Base-by-base conservation (phyloP, 2,113 vertebrate genomes). In the Eleginops maclovinus region DNA sequence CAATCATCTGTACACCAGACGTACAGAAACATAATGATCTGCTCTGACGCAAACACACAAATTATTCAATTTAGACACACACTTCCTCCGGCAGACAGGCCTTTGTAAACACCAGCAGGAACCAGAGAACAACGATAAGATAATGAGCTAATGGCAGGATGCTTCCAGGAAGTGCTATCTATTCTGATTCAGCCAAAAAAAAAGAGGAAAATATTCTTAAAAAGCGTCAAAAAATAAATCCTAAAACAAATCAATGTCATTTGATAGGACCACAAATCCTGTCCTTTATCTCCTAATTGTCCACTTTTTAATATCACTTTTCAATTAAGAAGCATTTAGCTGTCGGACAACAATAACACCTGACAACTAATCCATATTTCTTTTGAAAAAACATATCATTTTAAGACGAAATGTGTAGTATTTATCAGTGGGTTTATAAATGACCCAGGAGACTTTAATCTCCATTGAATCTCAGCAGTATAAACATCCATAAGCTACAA, bases 1-100 rank as follows among this genome's bases (percentile, higher is more conserved):
- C 24, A 41, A 22, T 41, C 26, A 17, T 28, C 53, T 44, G 28
- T 54, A 63, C 61, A 63, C 22, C 71, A 63, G 58, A 54, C n/a
- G 10, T 43, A 56, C 10, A 36, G 46, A 5, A 17, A 14, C 44
- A 53, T 10, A 24, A 40, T 24, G n/a, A 69, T 43, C 16, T 22
- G 36, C 36, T 54, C 22, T 62, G 47, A 54, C 9, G 2, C 26
- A 62, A 14, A 63, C 40, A 36, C 22, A 40, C 53, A 44, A 12
- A 46, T n/a, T 22, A 13, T 56, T 43, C 49, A 4, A 31, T 22
- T 54, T 19, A 9, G 17, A 51, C 17, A 22, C 17, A 22, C 44
- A 40, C 26, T 46, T 59, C 54, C 55, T 69, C 22, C 64, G 19
- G 22, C 16, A 13, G 50, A 64, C 50, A 21, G 3, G 28, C 12